These are phyloP conservation scores for Drosophila ercepeae DNA, from an alignment of 1,140 invertebrate species.

Conservation along the genomic window DNA sequence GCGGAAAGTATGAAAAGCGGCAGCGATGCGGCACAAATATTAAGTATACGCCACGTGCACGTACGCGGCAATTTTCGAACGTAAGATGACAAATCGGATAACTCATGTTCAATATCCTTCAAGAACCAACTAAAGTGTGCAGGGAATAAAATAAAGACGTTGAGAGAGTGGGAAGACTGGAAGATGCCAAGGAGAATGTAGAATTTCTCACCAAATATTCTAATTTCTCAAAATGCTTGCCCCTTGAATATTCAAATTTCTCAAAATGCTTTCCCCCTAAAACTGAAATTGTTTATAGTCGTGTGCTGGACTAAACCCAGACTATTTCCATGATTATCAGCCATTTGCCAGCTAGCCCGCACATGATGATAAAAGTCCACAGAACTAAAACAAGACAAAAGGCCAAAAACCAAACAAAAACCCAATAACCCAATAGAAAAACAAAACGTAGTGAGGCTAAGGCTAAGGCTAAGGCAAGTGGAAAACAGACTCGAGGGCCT, in stretches of 20 bases:
- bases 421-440: not conserved
- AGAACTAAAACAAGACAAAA: not conserved
- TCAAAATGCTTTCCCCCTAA: too few relatives aligned
- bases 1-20: not conserved
- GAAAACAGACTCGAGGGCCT: conserved; percentile 26
- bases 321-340: conserved; percentile 9
- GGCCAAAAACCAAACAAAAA: not conserved
- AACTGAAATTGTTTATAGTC: not conserved
- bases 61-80: not conserved
- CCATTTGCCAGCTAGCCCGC: not conserved
- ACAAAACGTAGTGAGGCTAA: not conserved
- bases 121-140: too few relatives aligned
- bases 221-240: too few relatives aligned
- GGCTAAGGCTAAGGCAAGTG: conserved; percentile 1
- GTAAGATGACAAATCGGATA: conserved; percentile 7
- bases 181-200: too few relatives aligned
- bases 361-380: conserved; percentile 6
- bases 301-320: not conserved
- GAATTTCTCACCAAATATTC: too few relatives aligned
- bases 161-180: too few relatives aligned
- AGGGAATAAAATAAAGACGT: too few relatives aligned
- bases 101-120: not conserved
- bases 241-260: too few relatives aligned
- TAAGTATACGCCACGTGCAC: conserved; percentile 19
- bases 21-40: conserved; percentile 23